Percentiles rank a stretch among this genome's conserved stretches.
Evolutionary conservation across 2,888 invertebrate genomes (phyloP).

Genomic region (Calliphora vomitoria): DNA sequence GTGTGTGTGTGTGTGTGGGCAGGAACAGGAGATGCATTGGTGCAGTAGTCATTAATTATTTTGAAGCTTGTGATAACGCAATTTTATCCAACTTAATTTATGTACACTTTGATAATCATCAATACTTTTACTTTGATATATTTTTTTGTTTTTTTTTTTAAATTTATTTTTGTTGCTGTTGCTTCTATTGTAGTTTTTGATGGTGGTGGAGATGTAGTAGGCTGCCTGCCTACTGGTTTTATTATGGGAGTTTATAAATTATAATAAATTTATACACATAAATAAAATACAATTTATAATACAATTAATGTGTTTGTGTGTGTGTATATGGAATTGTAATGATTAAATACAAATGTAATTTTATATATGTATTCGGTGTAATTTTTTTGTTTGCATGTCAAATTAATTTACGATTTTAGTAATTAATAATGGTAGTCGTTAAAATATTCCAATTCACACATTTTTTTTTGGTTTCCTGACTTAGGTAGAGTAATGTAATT

Average conservation of each 20-base stretch:
- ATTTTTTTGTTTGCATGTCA: too few relatives aligned
- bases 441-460: too few relatives aligned
- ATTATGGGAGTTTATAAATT: background rate
- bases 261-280: background rate
- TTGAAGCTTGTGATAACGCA: conserved; percentile 55
- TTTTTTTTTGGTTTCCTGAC: too few relatives aligned
- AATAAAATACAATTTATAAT: too few relatives aligned
- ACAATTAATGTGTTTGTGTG: too few relatives aligned
- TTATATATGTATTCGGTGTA: too few relatives aligned
- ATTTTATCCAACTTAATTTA: conserved; percentile 67
- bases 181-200: background rate
- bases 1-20: background rate
- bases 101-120: conserved; percentile 56
- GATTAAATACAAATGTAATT: too few relatives aligned
- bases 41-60: conserved; percentile 60
- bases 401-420: too few relatives aligned
- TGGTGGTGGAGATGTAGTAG: too few relatives aligned
- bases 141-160: background rate
- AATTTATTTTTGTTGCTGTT: background rate
- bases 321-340: too few relatives aligned
- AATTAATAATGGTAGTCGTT: too few relatives aligned
- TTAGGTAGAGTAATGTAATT: background rate
- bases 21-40: conserved; percentile 24
- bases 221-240: background rate
- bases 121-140: background rate